Conservation (phyloP, 2,888 invertebrate genomes). For the Candidula unifasciata region DNA sequence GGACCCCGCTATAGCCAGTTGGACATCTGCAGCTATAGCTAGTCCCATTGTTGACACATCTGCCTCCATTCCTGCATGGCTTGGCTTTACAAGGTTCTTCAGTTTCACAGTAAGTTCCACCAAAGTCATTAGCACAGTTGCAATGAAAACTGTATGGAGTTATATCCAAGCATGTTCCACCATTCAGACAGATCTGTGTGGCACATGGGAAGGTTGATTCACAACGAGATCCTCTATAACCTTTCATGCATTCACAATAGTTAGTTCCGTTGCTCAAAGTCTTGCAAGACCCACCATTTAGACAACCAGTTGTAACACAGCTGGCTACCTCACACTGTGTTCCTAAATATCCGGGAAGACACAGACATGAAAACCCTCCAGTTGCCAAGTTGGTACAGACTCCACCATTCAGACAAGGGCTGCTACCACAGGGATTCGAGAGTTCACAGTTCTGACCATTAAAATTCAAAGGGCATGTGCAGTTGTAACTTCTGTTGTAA, state of each 20-base stretch:
- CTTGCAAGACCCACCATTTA: conserved; percentile 65
- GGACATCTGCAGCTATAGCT: conserved; percentile 54
- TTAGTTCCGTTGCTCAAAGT: conserved; percentile 40
- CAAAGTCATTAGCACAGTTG: conserved; percentile 41
- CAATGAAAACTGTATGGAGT: conserved; percentile 31
- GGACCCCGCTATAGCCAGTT: conserved; percentile 53
- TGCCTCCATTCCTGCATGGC: conserved; percentile 50
- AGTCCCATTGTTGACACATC: conserved; percentile 47
- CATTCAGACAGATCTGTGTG: conserved; percentile 57
- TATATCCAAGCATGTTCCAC: conserved; percentile 50
- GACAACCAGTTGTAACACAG: conserved; percentile 63
- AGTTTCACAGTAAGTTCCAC: conserved; percentile 40
- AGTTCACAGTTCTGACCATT: conserved; percentile 59
- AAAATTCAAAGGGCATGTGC: conserved; percentile 62
- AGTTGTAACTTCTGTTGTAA: conserved; percentile 55
- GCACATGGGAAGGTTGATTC: conserved; percentile 54
- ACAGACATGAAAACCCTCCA: conserved; percentile 60
- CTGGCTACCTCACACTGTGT: conserved; percentile 64
- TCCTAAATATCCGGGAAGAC: conserved; percentile 66
- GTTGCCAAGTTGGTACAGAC: conserved; percentile 53
- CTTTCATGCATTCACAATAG: conserved; percentile 62
- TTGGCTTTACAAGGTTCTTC: conserved; percentile 26
- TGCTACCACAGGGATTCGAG: conserved; percentile 60
- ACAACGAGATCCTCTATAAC: conserved; percentile 60
- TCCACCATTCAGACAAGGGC: conserved; percentile 67